Evolutionary conservation across 1,140 invertebrate species (phyloP).

Genomic region (Trichomalopsis sarcophagae): DNA sequence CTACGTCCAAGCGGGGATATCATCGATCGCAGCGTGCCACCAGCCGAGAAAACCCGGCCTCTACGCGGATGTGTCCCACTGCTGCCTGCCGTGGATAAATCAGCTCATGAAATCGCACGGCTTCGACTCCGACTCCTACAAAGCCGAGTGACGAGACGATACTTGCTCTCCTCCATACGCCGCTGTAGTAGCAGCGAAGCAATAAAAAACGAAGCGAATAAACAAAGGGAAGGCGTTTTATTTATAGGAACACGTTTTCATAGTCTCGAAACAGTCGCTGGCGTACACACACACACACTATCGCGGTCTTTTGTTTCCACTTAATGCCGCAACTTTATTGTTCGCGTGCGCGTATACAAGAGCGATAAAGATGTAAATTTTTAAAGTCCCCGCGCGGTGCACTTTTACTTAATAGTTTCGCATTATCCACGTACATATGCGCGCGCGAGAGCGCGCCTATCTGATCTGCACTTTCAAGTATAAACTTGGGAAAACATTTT

Average conservation of each 20-base stretch:
- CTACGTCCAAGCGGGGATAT: neutral
- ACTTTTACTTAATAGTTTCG: constrained; percentile 31
- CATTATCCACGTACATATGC: constrained; percentile 26
- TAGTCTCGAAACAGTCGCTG: neutral
- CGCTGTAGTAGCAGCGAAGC: neutral
- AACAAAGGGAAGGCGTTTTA: constrained; percentile 7
- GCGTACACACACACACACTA: neutral
- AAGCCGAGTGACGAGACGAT: neutral
- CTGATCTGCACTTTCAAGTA: constrained; percentile 10
- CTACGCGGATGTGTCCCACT: neutral
- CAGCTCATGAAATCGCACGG: neutral
- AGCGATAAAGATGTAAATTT: constrained; percentile 37
- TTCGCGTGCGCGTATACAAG: constrained; percentile 16
- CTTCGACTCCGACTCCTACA: neutral
- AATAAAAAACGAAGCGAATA: constrained; percentile 16
- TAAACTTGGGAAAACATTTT: neutral
- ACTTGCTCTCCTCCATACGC: neutral
- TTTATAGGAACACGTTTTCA: constrained; percentile 24
- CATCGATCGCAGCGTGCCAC: neutral
- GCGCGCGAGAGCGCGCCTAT: neutral
- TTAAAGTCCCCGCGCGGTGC: neutral
- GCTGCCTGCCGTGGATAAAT: neutral
- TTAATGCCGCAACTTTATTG: constrained; percentile 35
- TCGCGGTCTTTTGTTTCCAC: constrained; percentile 26
- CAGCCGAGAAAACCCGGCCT: neutral